A percentile compares a stretch with the other conserved stretches of the same genome.
phyloP scores from a whole-genome alignment of 2,888 invertebrate genomes.

The Caenorhabditis sinica region DNA sequence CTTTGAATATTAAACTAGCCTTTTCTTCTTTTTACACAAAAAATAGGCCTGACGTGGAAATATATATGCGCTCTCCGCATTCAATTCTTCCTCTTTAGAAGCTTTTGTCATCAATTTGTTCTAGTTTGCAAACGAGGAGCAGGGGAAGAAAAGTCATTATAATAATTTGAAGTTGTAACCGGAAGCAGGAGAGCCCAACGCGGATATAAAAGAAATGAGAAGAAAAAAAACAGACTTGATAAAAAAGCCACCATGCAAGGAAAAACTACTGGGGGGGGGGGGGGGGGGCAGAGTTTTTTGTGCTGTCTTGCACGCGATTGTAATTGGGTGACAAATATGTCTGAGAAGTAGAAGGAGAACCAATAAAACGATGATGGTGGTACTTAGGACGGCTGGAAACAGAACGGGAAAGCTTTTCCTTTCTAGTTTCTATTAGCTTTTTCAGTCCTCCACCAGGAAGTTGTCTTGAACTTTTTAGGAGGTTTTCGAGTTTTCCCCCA shows the following conservation, averaged over 20 bases:
- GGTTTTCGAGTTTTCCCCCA: background rate
- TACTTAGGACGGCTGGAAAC: slow-evolving; percentile 22
- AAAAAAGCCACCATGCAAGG: slow-evolving; percentile 2
- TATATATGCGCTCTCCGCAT: slow-evolving; percentile 21
- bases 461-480: no score
- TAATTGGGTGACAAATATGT: slow-evolving; percentile 58
- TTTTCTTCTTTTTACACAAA: slow-evolving; percentile 7
- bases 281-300: slow-evolving; percentile 1
- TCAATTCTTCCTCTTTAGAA: slow-evolving; percentile 9
- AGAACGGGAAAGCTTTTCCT: slow-evolving; percentile 6
- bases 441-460: slow-evolving; percentile 31
- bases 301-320: slow-evolving; percentile 29
- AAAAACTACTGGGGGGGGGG: background rate
- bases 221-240: background rate
- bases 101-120: slow-evolving; percentile 38
- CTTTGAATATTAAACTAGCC: slow-evolving; percentile 57
- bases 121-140: slow-evolving; percentile 14
- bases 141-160: slow-evolving; percentile 37
- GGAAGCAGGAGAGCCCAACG: slow-evolving; percentile 2
- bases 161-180: slow-evolving; percentile 39
- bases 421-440: slow-evolving; percentile 34
- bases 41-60: slow-evolving; percentile 32
- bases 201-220: background rate
- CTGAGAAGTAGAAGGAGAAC: slow-evolving; percentile 8
- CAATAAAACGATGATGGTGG: slow-evolving; percentile 43